phyloP scores from a whole-genome alignment of 2,113 vertebrate genomes.

The Chinchilla lanigera region DNA sequence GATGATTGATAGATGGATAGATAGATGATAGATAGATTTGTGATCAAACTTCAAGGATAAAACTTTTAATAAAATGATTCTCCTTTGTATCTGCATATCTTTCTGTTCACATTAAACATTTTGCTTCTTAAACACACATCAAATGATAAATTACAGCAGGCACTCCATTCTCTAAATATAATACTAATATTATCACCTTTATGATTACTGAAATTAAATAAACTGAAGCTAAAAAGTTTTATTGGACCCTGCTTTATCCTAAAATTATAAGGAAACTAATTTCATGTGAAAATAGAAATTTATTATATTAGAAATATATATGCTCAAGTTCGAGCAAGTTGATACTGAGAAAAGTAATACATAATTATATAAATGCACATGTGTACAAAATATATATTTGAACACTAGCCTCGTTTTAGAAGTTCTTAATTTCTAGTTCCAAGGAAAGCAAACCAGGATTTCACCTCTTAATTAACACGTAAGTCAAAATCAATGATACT shows the following conservation, averaged over 20 bases:
- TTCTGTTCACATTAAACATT: neutral
- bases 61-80: neutral
- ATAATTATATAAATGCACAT: neutral
- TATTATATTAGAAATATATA: neutral
- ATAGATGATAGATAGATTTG: neutral
- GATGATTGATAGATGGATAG: too few relatives aligned
- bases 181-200: neutral
- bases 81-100: neutral
- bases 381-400: neutral
- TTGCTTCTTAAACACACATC: neutral
- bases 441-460: neutral
- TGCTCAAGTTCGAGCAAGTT: neutral
- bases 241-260: neutral
- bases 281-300: constrained; percentile 32
- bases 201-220: constrained; percentile 13
- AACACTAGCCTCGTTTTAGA: neutral
- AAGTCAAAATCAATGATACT: neutral
- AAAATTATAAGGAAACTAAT: neutral
- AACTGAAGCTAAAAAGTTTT: neutral
- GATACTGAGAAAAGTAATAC: neutral
- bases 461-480: neutral
- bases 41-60: neutral
- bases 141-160: neutral
- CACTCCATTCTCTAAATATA: neutral
- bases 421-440: neutral